Evolutionary conservation across 2,888 invertebrate genomes (phyloP).

Genomic region (Orthonevra nobilis): DNA sequence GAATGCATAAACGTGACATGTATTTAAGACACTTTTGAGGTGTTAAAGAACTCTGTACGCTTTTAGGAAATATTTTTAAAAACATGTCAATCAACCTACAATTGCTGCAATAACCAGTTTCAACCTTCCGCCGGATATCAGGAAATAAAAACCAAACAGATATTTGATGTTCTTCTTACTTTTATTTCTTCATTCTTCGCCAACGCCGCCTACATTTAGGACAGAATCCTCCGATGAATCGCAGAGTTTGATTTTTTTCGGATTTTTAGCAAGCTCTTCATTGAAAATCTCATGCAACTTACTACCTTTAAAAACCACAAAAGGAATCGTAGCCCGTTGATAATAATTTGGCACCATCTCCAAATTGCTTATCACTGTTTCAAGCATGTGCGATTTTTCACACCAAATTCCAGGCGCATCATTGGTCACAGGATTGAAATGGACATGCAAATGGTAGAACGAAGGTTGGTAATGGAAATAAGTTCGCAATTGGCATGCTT

Average conservation of each 20-base stretch:
- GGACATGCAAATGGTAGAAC: conserved; percentile 97
- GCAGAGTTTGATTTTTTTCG: background rate
- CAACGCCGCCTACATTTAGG: background rate
- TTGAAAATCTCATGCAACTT: conserved; percentile 85
- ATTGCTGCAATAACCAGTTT: no score
- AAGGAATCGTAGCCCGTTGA: conserved; percentile 89
- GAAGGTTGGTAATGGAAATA: conserved; percentile 98
- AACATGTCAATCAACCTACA: no score
- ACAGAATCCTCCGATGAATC: background rate
- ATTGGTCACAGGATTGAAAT: conserved; percentile 90
- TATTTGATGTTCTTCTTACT: no score
- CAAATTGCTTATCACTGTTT: conserved; percentile 94
- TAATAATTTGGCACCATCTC: conserved; percentile 92
- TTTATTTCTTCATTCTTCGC: conserved; percentile 20
- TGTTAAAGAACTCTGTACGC: no score
- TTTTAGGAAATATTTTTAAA: no score
- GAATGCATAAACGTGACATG: no score
- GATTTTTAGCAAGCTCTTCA: no score
- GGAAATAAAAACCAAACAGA: no score
- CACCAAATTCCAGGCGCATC: conserved; percentile 91
- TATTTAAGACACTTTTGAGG: no score
- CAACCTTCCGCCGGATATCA: no score
- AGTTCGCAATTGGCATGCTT: conserved; percentile 86
- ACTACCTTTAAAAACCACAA: conserved; percentile 88
- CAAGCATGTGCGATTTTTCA: conserved; percentile 92